Conservation (phyloP, 1,140 invertebrate genomes). For the Polypedilum pembai region DNA sequence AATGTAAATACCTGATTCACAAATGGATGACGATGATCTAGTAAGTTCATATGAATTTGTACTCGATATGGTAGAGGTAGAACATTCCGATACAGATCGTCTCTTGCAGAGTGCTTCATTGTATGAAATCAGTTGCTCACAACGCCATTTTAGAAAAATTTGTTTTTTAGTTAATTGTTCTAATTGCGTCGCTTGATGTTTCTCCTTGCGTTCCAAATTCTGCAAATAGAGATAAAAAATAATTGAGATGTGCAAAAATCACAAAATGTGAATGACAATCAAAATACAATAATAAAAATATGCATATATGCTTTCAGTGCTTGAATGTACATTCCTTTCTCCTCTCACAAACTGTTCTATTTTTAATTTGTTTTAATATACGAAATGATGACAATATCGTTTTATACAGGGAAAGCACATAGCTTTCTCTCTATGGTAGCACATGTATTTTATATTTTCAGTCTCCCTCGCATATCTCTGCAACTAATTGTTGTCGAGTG, state of each 20-base stretch:
- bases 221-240: background rate
- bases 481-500: constrained; percentile 25
- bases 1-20: constrained; percentile 57
- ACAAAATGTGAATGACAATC: too few relatives aligned
- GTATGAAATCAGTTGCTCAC: constrained; percentile 27
- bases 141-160: constrained; percentile 26
- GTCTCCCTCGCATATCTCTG: background rate
- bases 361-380: constrained; percentile 20
- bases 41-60: constrained; percentile 50
- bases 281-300: background rate
- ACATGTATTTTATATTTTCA: constrained; percentile 12
- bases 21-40: constrained; percentile 55
- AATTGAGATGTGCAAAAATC: too few relatives aligned
- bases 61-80: constrained; percentile 56
- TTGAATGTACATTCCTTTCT: background rate
- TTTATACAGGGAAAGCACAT: constrained; percentile 3
- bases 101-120: constrained; percentile 38
- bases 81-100: constrained; percentile 67
- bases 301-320: background rate
- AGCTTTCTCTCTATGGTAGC: background rate
- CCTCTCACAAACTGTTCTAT: background rate
- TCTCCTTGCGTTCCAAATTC: constrained; percentile 24
- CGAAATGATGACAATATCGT: constrained; percentile 18
- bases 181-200: constrained; percentile 23
- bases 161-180: constrained; percentile 28